Conservation (phyloP, 2,888 invertebrate genomes). For the Liodrosophila aerea region DNA sequence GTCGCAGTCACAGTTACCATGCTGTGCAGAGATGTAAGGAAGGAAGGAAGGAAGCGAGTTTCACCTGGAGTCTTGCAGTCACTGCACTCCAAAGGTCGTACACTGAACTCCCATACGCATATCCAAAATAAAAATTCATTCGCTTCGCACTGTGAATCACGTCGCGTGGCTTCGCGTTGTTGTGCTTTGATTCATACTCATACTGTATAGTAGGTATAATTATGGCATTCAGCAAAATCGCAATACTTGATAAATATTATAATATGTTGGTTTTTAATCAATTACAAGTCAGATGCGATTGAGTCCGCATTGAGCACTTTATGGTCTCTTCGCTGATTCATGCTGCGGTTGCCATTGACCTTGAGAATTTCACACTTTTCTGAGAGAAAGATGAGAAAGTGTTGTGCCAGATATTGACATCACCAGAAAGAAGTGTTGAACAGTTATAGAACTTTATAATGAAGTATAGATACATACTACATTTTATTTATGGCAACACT, state of each 20-base stretch:
- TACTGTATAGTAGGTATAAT: slow-evolving; percentile 23
- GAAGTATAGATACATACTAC: neutral
- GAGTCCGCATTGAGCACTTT: slow-evolving; percentile 29
- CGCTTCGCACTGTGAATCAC: slow-evolving; percentile 56
- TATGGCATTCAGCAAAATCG: slow-evolving; percentile 55
- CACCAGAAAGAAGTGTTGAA: too few species aligned
- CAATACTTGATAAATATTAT: slow-evolving; percentile 64
- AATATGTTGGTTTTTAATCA: slow-evolving; percentile 64
- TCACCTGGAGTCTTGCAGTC: slow-evolving; percentile 39
- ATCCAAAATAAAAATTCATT: slow-evolving; percentile 2
- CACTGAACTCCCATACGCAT: slow-evolving; percentile 59
- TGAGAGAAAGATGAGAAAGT: neutral
- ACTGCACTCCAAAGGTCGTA: slow-evolving; percentile 71
- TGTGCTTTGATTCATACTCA: slow-evolving; percentile 40
- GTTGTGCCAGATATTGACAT: neutral
- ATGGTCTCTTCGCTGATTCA: slow-evolving; percentile 41
- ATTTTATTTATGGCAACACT: slow-evolving; percentile 2
- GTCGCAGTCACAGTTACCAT: neutral
- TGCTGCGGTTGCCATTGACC: slow-evolving; percentile 45
- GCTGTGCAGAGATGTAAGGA: neutral
- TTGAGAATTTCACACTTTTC: slow-evolving; percentile 47
- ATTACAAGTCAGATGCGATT: slow-evolving; percentile 56
- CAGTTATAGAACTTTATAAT: neutral
- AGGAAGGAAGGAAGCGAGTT: neutral
- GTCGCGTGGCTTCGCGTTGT: slow-evolving; percentile 59